Conservation (phyloP, 2,888 invertebrate species). For the Agrochola litura region DNA sequence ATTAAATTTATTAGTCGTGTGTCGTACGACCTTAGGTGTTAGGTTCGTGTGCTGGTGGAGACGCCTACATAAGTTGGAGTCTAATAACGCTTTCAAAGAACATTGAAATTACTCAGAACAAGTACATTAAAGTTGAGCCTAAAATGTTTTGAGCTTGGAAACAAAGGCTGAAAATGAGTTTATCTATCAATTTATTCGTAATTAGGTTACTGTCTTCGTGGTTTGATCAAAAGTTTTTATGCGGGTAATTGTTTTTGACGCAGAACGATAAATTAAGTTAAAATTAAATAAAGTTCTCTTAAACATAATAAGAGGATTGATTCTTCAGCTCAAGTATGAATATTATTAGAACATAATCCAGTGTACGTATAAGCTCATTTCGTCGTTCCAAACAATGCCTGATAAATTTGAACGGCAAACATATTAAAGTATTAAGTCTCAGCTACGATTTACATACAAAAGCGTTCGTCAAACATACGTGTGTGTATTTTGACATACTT, state of each 20-base stretch:
- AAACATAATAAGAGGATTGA: conserved; percentile 10
- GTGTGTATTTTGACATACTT: neutral
- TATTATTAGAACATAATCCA: conserved; percentile 40
- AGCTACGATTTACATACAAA: conserved; percentile 18
- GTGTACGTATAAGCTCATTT: conserved; percentile 33
- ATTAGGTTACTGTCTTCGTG: conserved; percentile 58
- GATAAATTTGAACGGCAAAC: conserved; percentile 42
- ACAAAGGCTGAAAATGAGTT: conserved; percentile 54
- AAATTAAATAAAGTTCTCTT: conserved; percentile 32
- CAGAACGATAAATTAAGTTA: conserved; percentile 44
- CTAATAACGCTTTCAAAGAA: conserved; percentile 39
- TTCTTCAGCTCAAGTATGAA: conserved; percentile 15
- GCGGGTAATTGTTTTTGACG: conserved; percentile 61
- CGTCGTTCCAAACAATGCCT: conserved; percentile 32
- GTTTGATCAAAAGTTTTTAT: conserved; percentile 60
- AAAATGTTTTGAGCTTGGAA: conserved; percentile 44
- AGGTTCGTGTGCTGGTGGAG: conserved; percentile 23
- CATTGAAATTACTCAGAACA: conserved; percentile 26
- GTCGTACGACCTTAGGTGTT: conserved; percentile 41
- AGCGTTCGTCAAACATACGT: conserved; percentile 29
- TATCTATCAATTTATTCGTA: conserved; percentile 58
- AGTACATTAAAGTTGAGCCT: conserved; percentile 36
- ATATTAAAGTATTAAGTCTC: conserved; percentile 45
- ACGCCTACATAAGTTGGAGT: conserved; percentile 22
- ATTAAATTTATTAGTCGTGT: conserved; percentile 56